Evolutionary conservation across 2,113 vertebrate species (phyloP).

Genomic region (Percina caprodes): DNA sequence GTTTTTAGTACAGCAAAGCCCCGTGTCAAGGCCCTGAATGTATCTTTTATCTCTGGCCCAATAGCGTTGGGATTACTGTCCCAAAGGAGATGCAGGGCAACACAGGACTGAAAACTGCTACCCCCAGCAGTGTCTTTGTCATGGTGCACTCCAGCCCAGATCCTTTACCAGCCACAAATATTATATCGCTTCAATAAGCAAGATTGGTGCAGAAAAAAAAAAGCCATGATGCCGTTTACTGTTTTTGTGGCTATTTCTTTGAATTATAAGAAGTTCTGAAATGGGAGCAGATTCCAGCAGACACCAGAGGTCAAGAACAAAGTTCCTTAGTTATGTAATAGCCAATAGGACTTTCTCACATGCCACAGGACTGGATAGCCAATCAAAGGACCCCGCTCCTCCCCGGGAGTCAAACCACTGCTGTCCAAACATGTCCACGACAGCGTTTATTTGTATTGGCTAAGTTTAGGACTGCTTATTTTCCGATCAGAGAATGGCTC

Average conservation of each 20-base stretch:
- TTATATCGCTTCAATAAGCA: slow-evolving; percentile 39
- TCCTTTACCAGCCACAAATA: slow-evolving; percentile 38
- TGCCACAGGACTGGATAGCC: slow-evolving; percentile 39
- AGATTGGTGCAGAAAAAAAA: background rate
- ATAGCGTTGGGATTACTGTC: slow-evolving; percentile 74
- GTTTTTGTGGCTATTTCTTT: slow-evolving; percentile 19
- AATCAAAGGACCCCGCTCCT: slow-evolving; percentile 52
- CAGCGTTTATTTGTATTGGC: slow-evolving; percentile 69
- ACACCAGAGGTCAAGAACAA: slow-evolving; percentile 52
- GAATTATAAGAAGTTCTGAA: slow-evolving; percentile 42
- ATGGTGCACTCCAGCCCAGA: slow-evolving; percentile 25
- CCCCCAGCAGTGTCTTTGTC: slow-evolving; percentile 76
- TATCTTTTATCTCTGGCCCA: slow-evolving; percentile 71
- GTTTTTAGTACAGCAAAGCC: slow-evolving; percentile 71
- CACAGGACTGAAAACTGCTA: slow-evolving; percentile 68
- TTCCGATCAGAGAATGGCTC: slow-evolving; percentile 41
- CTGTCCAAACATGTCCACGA: slow-evolving; percentile 70
- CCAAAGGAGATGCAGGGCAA: slow-evolving; percentile 63
- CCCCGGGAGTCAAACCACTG: slow-evolving; percentile 59
- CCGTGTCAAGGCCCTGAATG: slow-evolving; percentile 72
- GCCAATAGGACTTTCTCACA: slow-evolving; percentile 61
- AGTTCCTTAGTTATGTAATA: slow-evolving; percentile 70
- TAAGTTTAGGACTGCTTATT: slow-evolving; percentile 69
- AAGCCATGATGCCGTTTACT: background rate
- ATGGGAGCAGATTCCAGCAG: slow-evolving; percentile 51